Evolutionary conservation across 2,888 invertebrate genomes (phyloP), one percentile per base, ranked within the genome.

Genomic region (Drosophila phalerata): DNA sequence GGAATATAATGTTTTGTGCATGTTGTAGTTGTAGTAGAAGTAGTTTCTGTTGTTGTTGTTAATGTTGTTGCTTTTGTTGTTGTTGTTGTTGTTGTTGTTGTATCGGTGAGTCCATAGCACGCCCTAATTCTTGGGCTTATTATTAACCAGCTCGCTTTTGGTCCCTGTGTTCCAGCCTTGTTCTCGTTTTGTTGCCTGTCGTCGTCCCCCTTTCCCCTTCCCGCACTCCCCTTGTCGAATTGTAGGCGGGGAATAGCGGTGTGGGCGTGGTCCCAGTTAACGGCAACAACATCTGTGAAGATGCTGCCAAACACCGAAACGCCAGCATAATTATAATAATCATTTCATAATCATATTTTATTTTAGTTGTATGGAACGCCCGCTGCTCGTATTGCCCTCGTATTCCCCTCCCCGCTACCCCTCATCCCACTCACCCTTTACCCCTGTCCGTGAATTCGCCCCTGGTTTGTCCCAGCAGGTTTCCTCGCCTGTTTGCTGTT

Each of bases 331-430:
- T 90, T 89, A 90, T 90, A 82, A 90, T 90, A 89, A 91, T 91
- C 85, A 90, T 91, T 91, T 90, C 89, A 90, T 90, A 91, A 91
- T 89, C 90, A 91, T 90, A 90, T 88, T 90, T 89, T 77, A 81
- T 75, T 85, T 85, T 81, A 77, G 75, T 82, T 84, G 79, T 77
- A 63, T 71, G 52, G 71, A 53, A 71, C 81, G 78, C 79, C 81
- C 77, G 70, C 70, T 75, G 81, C 66, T 77, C 61, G 64, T 5
- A n/a, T n/a, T 25, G 78, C 79, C 79, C 66, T 77, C 61, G 64
- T 49, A 61, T 22, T 42, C 49, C 55, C 62, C 56, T 42, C 49
- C 55, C 62, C 56, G 57, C 63, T 55, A 62, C 51, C 25, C 5
- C 25, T 25, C 25, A 25, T 3, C 25, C 25, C 25, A 25, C 2